Evolutionary conservation across 2,888 invertebrate genomes (phyloP), one percentile per base, ranked within the genome.

Genomic region (Dryococelus australis): DNA sequence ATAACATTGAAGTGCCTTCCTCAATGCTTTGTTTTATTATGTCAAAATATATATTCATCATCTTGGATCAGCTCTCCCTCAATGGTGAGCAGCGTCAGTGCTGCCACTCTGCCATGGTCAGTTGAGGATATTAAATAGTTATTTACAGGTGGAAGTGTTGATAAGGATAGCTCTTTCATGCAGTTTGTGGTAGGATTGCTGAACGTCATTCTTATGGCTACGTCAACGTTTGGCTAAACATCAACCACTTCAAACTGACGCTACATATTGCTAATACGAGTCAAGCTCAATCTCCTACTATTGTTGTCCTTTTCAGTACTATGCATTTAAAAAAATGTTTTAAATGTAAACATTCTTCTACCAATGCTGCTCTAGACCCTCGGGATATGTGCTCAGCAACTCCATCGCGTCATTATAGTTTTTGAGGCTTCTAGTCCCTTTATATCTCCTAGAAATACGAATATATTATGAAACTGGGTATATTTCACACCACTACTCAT

Each of bases 311-410:
- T 27, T 27, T 26, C 5, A 28, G n/a, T 80, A 26, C n/a, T 12
- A 12, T 80, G 12, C 26, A 27, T n/a, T 26, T 35, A 35, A 47
- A 20, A 28, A 26, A 80, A 24, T n/a, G 80, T 26, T 80, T 9
- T 80, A 80, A 20, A 80, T 80, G 80, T 80, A n/a, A 9, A 80
- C 12, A 80, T 80, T 80, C 80, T 27, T 80, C 80, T 27, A n/a
- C 26, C 13, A 80, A 26, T 24, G 80, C 26, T 13, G 28, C 24
- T 79, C 79, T 24, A 79, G 79, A 79, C 20, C 3, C n/a, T 27
- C 79, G 12, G n/a, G 79, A 79, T 26, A 79, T 20, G 9, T 8
- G 8, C 13, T 80, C 24, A 27, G 26, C 24, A 80, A 80, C 28
- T 80, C n/a, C 12, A 12, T 28, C 10, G 80, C 80, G 13, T 78